Conservation (phyloP, 2,797 vertebrate genomes). For the Distichodus sexfasciatus region DNA sequence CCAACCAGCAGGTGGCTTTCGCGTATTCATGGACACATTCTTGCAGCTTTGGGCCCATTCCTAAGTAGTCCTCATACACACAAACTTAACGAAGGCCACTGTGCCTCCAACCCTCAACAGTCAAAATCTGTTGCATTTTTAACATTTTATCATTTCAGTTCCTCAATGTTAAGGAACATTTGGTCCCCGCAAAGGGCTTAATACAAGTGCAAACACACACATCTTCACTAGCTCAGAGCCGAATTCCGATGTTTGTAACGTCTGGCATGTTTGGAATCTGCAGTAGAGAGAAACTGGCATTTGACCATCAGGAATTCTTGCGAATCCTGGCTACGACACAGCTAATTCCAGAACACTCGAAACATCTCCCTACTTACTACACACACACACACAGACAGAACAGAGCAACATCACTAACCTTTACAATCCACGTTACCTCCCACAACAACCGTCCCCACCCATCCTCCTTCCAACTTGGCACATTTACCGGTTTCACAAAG, state of each 20-base stretch:
- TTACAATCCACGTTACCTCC: not conserved
- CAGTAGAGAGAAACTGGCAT: slow-evolving; percentile 24
- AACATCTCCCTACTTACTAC: not conserved
- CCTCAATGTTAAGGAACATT: too few species aligned
- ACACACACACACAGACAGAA: not conserved
- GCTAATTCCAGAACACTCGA: slow-evolving; percentile 17
- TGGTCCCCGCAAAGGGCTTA: too few species aligned
- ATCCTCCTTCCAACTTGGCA: slow-evolving; percentile 11
- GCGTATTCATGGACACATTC: not conserved
- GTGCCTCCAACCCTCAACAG: too few species aligned
- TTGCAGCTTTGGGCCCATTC: too few species aligned
- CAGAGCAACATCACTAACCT: not conserved
- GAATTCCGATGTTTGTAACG: slow-evolving; percentile 14
- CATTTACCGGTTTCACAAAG: slow-evolving; percentile 30
- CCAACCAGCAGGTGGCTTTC: not conserved
- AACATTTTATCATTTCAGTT: too few species aligned
- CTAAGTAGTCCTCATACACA: too few species aligned
- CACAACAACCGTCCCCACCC: not conserved
- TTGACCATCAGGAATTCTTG: slow-evolving; percentile 36
- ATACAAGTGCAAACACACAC: not conserved
- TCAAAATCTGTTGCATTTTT: too few species aligned
- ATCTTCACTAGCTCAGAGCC: not conserved
- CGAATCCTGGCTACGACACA: slow-evolving; percentile 22
- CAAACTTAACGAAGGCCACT: too few species aligned
- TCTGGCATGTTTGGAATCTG: slow-evolving; percentile 43